Conservation (phyloP, 1,140 invertebrate genomes). For the Daktulosphaira vitifoliae region DNA sequence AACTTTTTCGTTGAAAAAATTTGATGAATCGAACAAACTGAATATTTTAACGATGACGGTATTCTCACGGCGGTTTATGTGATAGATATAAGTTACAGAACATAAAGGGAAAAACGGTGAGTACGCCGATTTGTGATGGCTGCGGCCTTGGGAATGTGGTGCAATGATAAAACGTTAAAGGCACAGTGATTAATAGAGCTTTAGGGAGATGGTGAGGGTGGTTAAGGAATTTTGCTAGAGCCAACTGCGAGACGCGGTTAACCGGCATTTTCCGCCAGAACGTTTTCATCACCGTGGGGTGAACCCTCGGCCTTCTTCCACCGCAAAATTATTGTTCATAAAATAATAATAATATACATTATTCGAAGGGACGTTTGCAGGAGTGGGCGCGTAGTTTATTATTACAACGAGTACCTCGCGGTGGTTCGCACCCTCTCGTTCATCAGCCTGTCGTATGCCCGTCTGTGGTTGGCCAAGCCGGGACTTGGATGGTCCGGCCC, state of each 20-base stretch:
- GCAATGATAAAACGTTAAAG: neutral
- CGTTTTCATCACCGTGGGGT: too few relatives aligned
- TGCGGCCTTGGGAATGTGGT: conserved; percentile 1
- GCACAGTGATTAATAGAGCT: neutral
- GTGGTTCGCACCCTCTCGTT: neutral
- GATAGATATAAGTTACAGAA: too few relatives aligned
- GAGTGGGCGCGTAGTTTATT: neutral
- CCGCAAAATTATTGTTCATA: too few relatives aligned
- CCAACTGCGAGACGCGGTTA: neutral
- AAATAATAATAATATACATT: too few relatives aligned
- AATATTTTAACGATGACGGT: too few relatives aligned
- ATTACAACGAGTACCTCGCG: neutral
- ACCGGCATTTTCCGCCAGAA: conserved; percentile 8
- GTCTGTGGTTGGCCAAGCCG: conserved; percentile 8
- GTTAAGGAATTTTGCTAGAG: neutral
- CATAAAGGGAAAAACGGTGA: too few relatives aligned
- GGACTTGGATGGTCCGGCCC: conserved; percentile 9
- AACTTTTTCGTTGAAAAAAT: too few relatives aligned
- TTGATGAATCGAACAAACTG: too few relatives aligned
- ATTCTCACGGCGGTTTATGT: too few relatives aligned
- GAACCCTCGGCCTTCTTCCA: too few relatives aligned
- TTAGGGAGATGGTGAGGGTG: neutral
- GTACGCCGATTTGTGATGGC: neutral
- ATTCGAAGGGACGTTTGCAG: too few relatives aligned
- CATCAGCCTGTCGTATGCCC: neutral